A percentile compares a stretch with the other conserved stretches of the same genome.
Evolutionary conservation across 2,888 invertebrate species (phyloP).

Genomic region (Plagiodera versicolora): DNA sequence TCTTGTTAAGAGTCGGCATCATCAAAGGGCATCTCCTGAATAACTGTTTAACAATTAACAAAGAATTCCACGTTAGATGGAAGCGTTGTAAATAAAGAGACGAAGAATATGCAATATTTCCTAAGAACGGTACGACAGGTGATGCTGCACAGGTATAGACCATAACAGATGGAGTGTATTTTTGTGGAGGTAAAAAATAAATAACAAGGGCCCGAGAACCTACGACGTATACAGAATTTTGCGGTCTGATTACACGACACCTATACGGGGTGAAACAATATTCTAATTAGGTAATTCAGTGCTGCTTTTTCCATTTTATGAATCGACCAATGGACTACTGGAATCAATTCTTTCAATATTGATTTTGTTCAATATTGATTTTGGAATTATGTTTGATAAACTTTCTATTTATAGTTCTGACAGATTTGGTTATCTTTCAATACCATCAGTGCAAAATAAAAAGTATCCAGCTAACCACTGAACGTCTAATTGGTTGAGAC

Average conservation of each 20-base stretch:
- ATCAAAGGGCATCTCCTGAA: constrained; percentile 19
- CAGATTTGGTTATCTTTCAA: no score
- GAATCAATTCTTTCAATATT: no score
- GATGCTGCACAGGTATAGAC: constrained; percentile 23
- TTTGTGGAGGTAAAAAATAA: constrained; percentile 9
- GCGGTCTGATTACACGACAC: neutral
- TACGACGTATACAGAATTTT: neutral
- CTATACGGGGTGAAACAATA: neutral
- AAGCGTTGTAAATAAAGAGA: constrained; percentile 25
- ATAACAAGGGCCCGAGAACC: neutral
- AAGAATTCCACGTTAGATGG: constrained; percentile 25
- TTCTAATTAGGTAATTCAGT: no score
- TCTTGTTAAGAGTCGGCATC: constrained; percentile 22
- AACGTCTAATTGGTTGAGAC: no score
- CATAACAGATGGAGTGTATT: constrained; percentile 20
- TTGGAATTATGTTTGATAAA: no score
- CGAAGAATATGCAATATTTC: constrained; percentile 24
- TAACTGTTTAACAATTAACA: constrained; percentile 19
- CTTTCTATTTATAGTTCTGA: no score
- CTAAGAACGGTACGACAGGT: constrained; percentile 18
- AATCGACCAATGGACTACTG: no score
- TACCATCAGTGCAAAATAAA: no score
- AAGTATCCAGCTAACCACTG: no score
- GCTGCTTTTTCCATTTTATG: no score
- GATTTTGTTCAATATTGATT: no score